Base-by-base conservation (phyloP, 2,113 vertebrate genomes). In the Nipponia nippon region DNA sequence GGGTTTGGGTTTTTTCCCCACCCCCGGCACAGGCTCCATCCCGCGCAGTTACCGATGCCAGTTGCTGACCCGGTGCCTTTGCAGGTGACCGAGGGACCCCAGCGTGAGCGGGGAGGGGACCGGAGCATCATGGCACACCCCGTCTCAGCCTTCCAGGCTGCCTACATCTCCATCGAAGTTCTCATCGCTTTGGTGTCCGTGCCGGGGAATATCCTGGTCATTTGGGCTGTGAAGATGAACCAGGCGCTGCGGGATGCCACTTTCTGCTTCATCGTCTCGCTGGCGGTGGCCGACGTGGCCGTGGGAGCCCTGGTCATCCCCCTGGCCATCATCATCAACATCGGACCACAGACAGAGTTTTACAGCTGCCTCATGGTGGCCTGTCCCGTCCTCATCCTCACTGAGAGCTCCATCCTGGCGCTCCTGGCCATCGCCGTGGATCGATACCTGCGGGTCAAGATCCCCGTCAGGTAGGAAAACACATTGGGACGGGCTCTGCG, bases 191-290 rank as follows among this genome's bases (percentile, higher is more conserved):
- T 99, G 95, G 98, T 99, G 67, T 99, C 99, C 1, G 99, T 99
- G 75, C 98, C 99, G 1, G 99, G 99, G 17, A 99, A 99, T 66
- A 99, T 99, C 93, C 98, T 99, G 99, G 99, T 99, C 78, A 99
- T 99, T n/a, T 99, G 99, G 99, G 99, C 99, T 6, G 99, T 99
- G 95, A 99, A 98, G 78, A 99, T 99, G 71, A 99, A 99, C 98
- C 99, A 99, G 73, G 98, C 99, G 1, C 93, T 99, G 79, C 96
- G 99, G 70, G 99, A 99, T 76, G 99, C 99, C 94, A 99, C 99
- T 47, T 99, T 99, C 96, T 99, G 98, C 97, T 99, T 99, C 97
- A 99, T 99, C 61, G 99, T 99, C 32, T 99, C 99, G 0, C 98
- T 99, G 98, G 99, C 99, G 0, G 98, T 99, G 98, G 99, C 99